Conservation (phyloP, 2,888 invertebrate genomes). For the Drosophila fungiperda region DNA sequence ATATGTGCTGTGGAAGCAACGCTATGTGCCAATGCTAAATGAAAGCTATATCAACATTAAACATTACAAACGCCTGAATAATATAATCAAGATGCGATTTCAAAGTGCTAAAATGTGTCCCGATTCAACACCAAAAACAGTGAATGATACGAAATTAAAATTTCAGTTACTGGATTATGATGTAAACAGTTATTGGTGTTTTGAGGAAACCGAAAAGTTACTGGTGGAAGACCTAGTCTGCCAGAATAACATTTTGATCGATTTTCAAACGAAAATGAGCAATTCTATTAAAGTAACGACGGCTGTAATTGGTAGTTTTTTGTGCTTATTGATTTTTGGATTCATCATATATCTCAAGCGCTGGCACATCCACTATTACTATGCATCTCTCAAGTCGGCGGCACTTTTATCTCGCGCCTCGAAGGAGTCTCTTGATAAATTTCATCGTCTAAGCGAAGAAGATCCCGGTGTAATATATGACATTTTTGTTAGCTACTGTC, state of each 20-base stretch:
- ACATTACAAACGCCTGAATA: constrained; percentile 46
- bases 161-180: constrained; percentile 84
- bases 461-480: constrained; percentile 86
- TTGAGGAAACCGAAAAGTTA: constrained; percentile 80
- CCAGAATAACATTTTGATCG: constrained; percentile 39
- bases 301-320: constrained; percentile 52
- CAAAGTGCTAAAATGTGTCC: constrained; percentile 38
- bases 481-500: constrained; percentile 90
- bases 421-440: constrained; percentile 83
- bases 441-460: constrained; percentile 64
- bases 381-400: constrained; percentile 87
- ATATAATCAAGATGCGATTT: constrained; percentile 58
- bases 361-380: constrained; percentile 87
- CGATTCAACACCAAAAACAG: constrained; percentile 25
- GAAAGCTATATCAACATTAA: constrained; percentile 61
- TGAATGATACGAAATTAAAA: constrained; percentile 62
- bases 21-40: constrained; percentile 44
- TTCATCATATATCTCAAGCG: constrained; percentile 86
- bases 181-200: constrained; percentile 83
- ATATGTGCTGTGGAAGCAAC: constrained; percentile 38
- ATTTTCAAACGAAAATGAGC: constrained; percentile 54
- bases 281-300: constrained; percentile 59
- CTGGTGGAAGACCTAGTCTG: constrained; percentile 73
- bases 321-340: constrained; percentile 57
- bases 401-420: constrained; percentile 86